Base-by-base conservation (phyloP, 2,113 vertebrate genomes). In the Tetrax tetrax region DNA sequence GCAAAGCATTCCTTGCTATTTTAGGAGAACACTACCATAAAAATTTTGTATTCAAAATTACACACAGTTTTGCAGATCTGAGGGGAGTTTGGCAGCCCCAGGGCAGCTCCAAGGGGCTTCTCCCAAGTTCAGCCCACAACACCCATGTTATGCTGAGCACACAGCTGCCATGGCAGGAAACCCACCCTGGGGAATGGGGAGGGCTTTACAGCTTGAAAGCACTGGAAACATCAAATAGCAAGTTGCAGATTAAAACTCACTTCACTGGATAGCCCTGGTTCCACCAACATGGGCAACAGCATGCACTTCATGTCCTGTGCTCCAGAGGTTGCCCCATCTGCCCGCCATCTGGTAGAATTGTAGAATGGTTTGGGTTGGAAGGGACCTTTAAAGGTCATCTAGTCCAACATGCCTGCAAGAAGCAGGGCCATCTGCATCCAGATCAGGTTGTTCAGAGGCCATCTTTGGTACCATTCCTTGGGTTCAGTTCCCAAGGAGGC, bases 141-240 rank as follows among this genome's bases (percentile, higher is more conserved):
- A 60, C 12, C 18, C 0, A 0, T 9, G 9, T 27, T 65, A 50
- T 37, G 6, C 75, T 74, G 82, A n/a, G 3, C 84, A 12, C 4
- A 53, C 13, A 69, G 61, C 61, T 64, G 37, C 50, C 37, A 33
- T 15, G 15, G 24, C n/a, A 83, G 60, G n/a, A 94, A 83, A 66
- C 51, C 51, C 37, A 86, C 5, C 20, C 43, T 1, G 4, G 43
- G 43, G 28, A 92, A 74, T 3, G 9, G 10, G 23, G 18, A 78
- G 45, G 41, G 18, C 24, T 90, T 79, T 35, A 45, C 35, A 94
- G 45, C 12, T 59, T 53, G 29, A 69, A 60, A n/a, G 22, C n/a
- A 18, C 16, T 35, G 18, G 22, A 53, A 80, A 41, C 20, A 60
- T 25, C 45, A 88, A 83, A 68, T 0, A 88, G 28, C 29, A 83